Evolutionary conservation across 2,888 invertebrate species (phyloP).

Genomic region (Cataglyphis cursor): DNA sequence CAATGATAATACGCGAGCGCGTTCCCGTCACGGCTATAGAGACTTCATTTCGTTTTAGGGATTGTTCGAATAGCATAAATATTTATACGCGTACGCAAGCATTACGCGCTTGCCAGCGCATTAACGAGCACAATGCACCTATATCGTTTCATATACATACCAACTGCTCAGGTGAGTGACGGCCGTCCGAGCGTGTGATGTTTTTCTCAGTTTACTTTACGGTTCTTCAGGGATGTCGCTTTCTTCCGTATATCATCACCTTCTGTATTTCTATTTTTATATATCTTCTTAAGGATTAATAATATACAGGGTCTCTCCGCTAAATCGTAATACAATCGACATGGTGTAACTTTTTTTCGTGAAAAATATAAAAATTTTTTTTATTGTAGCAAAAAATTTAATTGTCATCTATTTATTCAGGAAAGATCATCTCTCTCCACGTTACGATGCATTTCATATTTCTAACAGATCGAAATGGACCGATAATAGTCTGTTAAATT

Average conservation of each 20-base stretch:
- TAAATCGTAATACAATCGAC: neutral
- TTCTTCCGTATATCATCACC: slow-evolving; percentile 71
- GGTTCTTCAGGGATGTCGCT: slow-evolving; percentile 71
- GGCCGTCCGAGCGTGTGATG: slow-evolving; percentile 67
- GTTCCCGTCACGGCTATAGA: slow-evolving; percentile 21
- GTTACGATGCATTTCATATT: neutral
- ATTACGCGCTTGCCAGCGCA: slow-evolving; percentile 68
- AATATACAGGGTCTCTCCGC: neutral
- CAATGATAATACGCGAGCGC: slow-evolving; percentile 38
- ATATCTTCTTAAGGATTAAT: neutral
- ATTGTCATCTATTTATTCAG: neutral
- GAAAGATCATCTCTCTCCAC: neutral
- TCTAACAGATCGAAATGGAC: neutral
- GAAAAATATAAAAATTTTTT: neutral
- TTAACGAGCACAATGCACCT: slow-evolving; percentile 72
- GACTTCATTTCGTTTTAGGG: slow-evolving; percentile 63
- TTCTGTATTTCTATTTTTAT: slow-evolving; percentile 24
- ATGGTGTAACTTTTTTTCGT: neutral
- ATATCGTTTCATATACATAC: slow-evolving; percentile 64
- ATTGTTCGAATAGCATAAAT: slow-evolving; percentile 65
- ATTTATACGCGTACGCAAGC: slow-evolving; percentile 66
- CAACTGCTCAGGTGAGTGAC: slow-evolving; percentile 69
- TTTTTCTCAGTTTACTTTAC: slow-evolving; percentile 71
- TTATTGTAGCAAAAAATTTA: neutral
- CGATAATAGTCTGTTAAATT: neutral